Conservation (phyloP, 2,888 invertebrate genomes). For the Didymodactylos carnosus region DNA sequence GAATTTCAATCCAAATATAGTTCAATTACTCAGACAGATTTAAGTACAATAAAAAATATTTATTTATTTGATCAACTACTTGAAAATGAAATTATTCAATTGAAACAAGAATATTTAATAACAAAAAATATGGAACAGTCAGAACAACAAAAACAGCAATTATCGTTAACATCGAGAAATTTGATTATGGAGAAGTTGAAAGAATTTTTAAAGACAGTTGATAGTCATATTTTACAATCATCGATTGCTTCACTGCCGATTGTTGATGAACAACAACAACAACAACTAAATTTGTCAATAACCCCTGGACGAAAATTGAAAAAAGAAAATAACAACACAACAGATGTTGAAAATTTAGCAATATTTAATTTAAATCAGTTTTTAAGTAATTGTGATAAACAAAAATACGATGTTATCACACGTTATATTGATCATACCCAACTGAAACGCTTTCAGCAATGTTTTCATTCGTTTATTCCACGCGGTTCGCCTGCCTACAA, state of each 20-base stretch:
- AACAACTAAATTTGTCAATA: too few species aligned
- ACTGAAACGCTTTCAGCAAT: background rate
- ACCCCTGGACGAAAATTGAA: too few species aligned
- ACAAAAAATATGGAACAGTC: background rate
- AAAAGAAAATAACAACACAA: background rate
- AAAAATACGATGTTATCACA: too few species aligned
- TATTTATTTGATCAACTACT: background rate
- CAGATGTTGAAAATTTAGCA: background rate
- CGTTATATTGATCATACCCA: background rate
- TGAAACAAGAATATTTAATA: background rate
- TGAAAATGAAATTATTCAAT: background rate
- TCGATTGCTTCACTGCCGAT: too few species aligned
- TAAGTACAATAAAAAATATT: background rate
- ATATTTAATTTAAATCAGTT: too few species aligned
- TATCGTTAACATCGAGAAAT: too few species aligned
- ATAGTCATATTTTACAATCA: too few species aligned
- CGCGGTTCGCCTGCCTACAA: background rate
- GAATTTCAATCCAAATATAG: background rate
- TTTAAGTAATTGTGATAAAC: too few species aligned
- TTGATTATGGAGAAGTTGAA: background rate
- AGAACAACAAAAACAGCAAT: background rate
- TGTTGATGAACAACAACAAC: too few species aligned
- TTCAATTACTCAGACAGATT: background rate
- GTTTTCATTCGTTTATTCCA: background rate
- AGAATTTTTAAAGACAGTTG: background rate